Evolutionary conservation across 2,888 invertebrate genomes (phyloP).

Genomic region (Aporophyla nigra): DNA sequence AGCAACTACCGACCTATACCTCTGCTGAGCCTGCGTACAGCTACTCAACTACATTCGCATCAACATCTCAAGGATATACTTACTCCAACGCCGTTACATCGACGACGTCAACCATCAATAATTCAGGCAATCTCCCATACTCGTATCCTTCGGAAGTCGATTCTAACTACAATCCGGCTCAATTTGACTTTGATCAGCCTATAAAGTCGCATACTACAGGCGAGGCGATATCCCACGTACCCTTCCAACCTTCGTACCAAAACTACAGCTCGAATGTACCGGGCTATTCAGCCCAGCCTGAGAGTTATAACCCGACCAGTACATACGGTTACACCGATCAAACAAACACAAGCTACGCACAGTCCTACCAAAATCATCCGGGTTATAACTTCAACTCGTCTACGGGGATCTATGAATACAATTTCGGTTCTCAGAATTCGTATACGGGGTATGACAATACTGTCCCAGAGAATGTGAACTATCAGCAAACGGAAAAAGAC

Average conservation of each 20-base stretch:
- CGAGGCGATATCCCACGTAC: constrained; percentile 77
- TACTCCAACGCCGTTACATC: constrained; percentile 75
- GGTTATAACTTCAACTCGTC: constrained; percentile 91
- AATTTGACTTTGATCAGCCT: constrained; percentile 83
- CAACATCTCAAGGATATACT: constrained; percentile 77
- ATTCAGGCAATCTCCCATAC: constrained; percentile 69
- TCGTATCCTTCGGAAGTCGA: constrained; percentile 64
- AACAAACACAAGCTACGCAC: constrained; percentile 73
- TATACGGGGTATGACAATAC: constrained; percentile 70
- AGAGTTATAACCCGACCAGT: constrained; percentile 71
- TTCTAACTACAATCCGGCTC: constrained; percentile 69
- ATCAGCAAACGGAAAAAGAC: constrained; percentile 74
- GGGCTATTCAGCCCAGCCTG: constrained; percentile 59
- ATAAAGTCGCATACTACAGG: constrained; percentile 87
- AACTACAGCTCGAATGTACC: constrained; percentile 62
- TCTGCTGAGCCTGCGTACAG: constrained; percentile 74
- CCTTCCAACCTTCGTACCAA: constrained; percentile 69
- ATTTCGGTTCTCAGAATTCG: constrained; percentile 91
- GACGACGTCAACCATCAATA: constrained; percentile 64
- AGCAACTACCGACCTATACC: constrained; percentile 68
- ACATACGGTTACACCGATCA: constrained; percentile 73
- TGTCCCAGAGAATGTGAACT: constrained; percentile 73
- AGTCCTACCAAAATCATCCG: constrained; percentile 90
- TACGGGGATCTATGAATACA: constrained; percentile 91
- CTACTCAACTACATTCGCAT: constrained; percentile 75